Conservation (phyloP, 2,797 vertebrate species). For the Crossoptilon crossoptilon region DNA sequence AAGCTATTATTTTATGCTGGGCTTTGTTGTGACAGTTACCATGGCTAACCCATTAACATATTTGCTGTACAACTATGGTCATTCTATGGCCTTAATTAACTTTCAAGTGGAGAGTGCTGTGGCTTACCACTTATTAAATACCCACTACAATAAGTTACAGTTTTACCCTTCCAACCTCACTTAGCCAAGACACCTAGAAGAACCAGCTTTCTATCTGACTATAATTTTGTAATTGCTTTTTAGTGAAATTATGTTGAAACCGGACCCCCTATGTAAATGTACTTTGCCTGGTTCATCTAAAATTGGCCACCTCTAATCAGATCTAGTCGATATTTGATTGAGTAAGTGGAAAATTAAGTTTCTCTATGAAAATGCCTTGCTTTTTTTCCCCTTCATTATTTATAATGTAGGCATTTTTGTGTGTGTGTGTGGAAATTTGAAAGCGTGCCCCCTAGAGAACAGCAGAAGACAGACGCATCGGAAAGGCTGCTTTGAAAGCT, state of each 20-base stretch:
- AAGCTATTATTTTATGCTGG: slow-evolving; percentile 69
- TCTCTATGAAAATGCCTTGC: slow-evolving; percentile 49
- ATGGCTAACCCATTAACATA: slow-evolving; percentile 77
- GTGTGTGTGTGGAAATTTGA: background rate
- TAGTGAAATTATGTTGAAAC: slow-evolving; percentile 74
- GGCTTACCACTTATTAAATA: slow-evolving; percentile 82
- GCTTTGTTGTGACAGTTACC: slow-evolving; percentile 78
- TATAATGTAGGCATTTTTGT: background rate
- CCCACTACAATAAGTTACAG: slow-evolving; percentile 74
- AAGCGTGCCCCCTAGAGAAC: slow-evolving; percentile 57
- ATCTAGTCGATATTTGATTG: slow-evolving; percentile 70
- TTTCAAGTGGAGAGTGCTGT: slow-evolving; percentile 75
- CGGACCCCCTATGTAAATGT: slow-evolving; percentile 70
- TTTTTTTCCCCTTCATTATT: slow-evolving; percentile 45
- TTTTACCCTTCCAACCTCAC: slow-evolving; percentile 78
- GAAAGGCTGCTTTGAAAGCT: slow-evolving; percentile 46
- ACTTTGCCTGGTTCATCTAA: slow-evolving; percentile 58
- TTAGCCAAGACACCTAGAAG: slow-evolving; percentile 75
- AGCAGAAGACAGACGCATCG: background rate
- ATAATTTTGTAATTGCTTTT: slow-evolving; percentile 76
- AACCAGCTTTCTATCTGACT: slow-evolving; percentile 61
- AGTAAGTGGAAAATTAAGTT: slow-evolving; percentile 74
- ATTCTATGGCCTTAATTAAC: slow-evolving; percentile 80
- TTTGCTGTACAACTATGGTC: slow-evolving; percentile 77
- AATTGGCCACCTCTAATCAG: slow-evolving; percentile 60